Percentiles rank a stretch among this genome's conserved stretches.
These are phyloP conservation scores for Cathartes aura DNA, from an alignment of 2,113 vertebrate species.

Conservation along the genomic window DNA sequence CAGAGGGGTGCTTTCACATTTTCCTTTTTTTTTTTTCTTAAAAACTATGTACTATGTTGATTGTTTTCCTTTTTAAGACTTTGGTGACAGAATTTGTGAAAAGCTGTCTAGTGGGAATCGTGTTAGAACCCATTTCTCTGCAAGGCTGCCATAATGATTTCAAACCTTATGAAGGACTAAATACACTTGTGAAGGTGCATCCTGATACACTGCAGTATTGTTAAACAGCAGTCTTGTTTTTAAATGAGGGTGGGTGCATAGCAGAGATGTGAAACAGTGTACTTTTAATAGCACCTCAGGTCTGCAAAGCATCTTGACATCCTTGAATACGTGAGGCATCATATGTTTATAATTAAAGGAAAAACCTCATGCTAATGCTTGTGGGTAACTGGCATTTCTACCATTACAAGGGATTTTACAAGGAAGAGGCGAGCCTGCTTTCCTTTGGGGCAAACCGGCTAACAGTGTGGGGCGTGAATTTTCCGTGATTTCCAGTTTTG, in stretches of 20 bases:
- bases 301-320: background rate
- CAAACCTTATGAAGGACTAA: background rate
- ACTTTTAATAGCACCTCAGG: background rate
- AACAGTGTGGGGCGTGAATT: fast-evolving
- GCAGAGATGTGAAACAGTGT: background rate
- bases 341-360: background rate
- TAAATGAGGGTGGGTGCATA: background rate
- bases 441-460: background rate
- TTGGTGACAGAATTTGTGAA: background rate
- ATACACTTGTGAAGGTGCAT: fast-evolving
- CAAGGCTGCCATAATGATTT: background rate
- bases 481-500: background rate
- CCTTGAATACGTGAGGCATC: background rate
- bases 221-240: background rate
- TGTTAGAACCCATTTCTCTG: background rate
- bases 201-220: fast-evolving
- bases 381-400: background rate
- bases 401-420: too few species aligned
- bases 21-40: background rate
- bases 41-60: background rate
- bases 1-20: background rate
- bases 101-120: background rate
- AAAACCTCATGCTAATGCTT: too few species aligned
- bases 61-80: background rate
- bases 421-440: background rate